Evolutionary conservation across 2,797 vertebrate genomes (phyloP), one percentile per base, ranked within the genome.

Genomic region (Coreius guichenoti): DNA sequence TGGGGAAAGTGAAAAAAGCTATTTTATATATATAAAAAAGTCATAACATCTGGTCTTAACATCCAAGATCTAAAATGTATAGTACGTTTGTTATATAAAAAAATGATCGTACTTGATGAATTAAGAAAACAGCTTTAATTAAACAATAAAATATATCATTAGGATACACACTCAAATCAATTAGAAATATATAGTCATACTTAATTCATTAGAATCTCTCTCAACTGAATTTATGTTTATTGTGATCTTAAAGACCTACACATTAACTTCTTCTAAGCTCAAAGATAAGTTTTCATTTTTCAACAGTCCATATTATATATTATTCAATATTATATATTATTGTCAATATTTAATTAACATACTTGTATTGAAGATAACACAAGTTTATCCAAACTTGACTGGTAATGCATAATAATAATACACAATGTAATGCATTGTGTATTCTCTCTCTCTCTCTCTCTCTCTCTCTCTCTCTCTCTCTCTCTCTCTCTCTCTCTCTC

Each of bases 41-140:
- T 80, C 54, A 61, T 58, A 73, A 73, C 54, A 61, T 31, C 43
- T 8, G 51, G 17, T 82, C 69, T 73, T 73, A 47, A 82, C 69
- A 61, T 73, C 26, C 6, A 33, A 43, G 19, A 73, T 73, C 26
- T 63, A 31, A 69, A 70, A 68, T 81, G 33, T 47, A 47, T 14
- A 8, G 29, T 19, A 36, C 68, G 17, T 61, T 82, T 81, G 6
- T 68, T 70, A 43, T 39, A 19, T 69, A 36, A 69, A 36, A 81
- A 58, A 13, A 58, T n/a, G 19, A 73, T 47, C 13, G n/a, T 33
- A 63, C 54, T 63, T 82, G 43, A 74, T 82, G 54, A 82, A 82
- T 63, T 78, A 39, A 78, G 56, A 63, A 39, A 29, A 19, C 0
- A 61, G 56, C 81, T 74, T 83, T 65, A 74, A 82, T 82, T 61